Percentiles rank a stretch among this genome's conserved stretches.
Conservation (phyloP, 2,113 vertebrate genomes). For the Hippopotamus amphibius region DNA sequence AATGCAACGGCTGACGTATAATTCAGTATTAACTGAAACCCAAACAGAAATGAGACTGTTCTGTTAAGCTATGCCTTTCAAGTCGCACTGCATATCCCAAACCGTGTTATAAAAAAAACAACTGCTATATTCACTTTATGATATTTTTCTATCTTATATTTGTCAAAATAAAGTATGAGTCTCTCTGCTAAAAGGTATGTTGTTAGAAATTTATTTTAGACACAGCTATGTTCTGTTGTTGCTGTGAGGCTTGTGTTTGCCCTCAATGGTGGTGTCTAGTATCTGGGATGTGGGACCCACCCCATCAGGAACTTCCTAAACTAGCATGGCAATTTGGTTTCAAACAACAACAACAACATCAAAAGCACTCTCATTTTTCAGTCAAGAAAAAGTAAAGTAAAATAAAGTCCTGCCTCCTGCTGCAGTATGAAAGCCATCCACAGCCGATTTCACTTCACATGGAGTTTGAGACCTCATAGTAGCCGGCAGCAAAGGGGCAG, state of each 20-base stretch:
- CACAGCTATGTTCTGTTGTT: conserved; percentile 60
- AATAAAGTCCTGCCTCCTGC: conserved; percentile 73
- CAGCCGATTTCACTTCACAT: not conserved
- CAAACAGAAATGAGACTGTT: not conserved
- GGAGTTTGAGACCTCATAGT: conserved; percentile 69
- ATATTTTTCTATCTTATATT: conserved; percentile 79
- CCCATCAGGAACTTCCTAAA: conserved; percentile 47
- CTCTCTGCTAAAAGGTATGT: conserved; percentile 72
- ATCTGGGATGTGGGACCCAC: conserved; percentile 48
- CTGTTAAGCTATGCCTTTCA: not conserved
- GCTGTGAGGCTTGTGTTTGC: conserved; percentile 60
- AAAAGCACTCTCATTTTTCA: conserved; percentile 72
- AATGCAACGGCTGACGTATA: conserved; percentile 43
- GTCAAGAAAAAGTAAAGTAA: conserved; percentile 73
- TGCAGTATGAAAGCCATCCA: conserved; percentile 75
- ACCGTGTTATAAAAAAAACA: conserved; percentile 44
- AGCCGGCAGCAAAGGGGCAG: not conserved
- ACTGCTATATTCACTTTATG: conserved; percentile 48
- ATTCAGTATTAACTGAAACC: conserved; percentile 60
- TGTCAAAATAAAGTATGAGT: conserved; percentile 74
- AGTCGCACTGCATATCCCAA: conserved; percentile 8
- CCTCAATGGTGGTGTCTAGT: not conserved
- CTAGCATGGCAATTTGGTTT: conserved; percentile 70
- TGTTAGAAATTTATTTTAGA: conserved; percentile 59
- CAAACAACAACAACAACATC: not conserved